Evolutionary conservation across 1,140 invertebrate species (phyloP).

Genomic region (Heliconius himera): DNA sequence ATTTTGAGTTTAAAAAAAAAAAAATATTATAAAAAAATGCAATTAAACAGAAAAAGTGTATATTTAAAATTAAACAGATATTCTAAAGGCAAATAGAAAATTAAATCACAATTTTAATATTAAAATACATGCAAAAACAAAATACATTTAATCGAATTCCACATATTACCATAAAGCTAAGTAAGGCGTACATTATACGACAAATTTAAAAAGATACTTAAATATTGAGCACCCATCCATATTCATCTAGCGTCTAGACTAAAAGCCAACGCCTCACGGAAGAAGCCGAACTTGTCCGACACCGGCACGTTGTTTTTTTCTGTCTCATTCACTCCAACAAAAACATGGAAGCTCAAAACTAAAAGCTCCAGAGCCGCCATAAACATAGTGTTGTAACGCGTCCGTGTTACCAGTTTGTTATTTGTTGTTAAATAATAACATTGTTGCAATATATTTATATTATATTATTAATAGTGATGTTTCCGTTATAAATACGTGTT

Average conservation of each 20-base stretch:
- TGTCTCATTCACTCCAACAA: slow-evolving; percentile 67
- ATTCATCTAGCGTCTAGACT: slow-evolving; percentile 48
- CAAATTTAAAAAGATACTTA: slow-evolving; percentile 6
- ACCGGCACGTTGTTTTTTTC: slow-evolving; percentile 62
- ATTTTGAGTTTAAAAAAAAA: no score
- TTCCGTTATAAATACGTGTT: slow-evolving; percentile 28
- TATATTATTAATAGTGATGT: slow-evolving; percentile 29
- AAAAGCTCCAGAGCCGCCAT: slow-evolving; percentile 52
- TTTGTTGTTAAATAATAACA: slow-evolving; percentile 61
- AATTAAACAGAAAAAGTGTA: no score
- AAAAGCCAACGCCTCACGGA: slow-evolving; percentile 58
- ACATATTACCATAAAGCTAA: neutral
- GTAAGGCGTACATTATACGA: neutral
- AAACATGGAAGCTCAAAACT: slow-evolving; percentile 54
- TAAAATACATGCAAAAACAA: neutral
- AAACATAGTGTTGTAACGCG: slow-evolving; percentile 49
- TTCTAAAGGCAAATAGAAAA: neutral
- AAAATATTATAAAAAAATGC: no score
- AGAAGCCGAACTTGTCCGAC: slow-evolving; percentile 64
- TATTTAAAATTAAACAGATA: no score
- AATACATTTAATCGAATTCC: neutral
- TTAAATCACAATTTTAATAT: neutral
- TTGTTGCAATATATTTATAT: slow-evolving; percentile 64
- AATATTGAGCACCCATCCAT: slow-evolving; percentile 22
- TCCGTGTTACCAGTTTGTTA: slow-evolving; percentile 60